Conservation (phyloP, 2,113 vertebrate species). For the Benitochromis conjunctus region DNA sequence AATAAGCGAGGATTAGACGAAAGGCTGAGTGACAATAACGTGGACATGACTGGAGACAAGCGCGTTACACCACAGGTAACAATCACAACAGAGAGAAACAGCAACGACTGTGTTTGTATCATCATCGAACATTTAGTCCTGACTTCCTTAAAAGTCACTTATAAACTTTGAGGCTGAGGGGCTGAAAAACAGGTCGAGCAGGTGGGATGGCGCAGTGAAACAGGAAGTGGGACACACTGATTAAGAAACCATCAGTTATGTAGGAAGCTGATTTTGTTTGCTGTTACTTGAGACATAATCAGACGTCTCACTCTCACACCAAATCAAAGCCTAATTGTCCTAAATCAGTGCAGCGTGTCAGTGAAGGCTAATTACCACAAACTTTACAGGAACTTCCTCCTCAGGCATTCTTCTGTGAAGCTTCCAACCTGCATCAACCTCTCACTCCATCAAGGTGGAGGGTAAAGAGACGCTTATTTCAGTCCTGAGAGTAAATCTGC, state of each 20-base stretch:
- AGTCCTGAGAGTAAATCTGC: neutral
- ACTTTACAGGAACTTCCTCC: neutral
- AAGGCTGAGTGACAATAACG: neutral
- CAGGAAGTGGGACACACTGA: neutral
- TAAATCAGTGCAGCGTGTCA: neutral
- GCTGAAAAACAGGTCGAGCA: neutral
- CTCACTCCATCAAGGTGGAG: neutral
- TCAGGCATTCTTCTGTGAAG: neutral
- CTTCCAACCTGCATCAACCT: neutral
- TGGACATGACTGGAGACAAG: no score
- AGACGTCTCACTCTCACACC: neutral
- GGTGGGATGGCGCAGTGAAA: neutral
- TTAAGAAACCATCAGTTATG: neutral
- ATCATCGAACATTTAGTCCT: neutral
- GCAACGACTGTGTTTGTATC: neutral
- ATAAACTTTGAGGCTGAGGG: neutral
- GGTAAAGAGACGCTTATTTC: neutral
- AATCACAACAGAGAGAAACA: neutral
- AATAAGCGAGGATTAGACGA: no score
- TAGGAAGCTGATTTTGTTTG: neutral
- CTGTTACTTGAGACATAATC: neutral
- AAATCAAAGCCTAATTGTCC: neutral
- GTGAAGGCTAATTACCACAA: neutral
- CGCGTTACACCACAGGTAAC: neutral
- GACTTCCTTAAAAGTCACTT: neutral